These are phyloP conservation scores for Temnothorax curvispinosus DNA, from an alignment of 1,140 invertebrate species.

Conservation along the genomic window DNA sequence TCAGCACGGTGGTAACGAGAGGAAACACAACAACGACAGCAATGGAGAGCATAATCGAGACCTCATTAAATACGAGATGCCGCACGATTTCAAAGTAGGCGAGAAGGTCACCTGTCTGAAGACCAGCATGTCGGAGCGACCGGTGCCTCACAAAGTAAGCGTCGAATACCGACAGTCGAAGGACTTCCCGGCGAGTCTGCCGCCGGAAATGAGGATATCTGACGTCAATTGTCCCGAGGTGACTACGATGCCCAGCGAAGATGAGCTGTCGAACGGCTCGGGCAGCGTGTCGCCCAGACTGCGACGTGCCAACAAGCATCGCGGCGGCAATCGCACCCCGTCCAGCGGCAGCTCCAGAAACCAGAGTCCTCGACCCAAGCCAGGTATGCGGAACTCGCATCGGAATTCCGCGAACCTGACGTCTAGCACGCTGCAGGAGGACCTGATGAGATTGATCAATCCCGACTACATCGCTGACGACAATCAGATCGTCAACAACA, in stretches of 20 bases:
- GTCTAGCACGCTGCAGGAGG: slow-evolving; percentile 92
- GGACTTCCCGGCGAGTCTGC: slow-evolving; percentile 80
- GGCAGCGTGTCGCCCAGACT: slow-evolving; percentile 87
- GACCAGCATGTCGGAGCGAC: slow-evolving; percentile 81
- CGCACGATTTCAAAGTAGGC: slow-evolving; percentile 86
- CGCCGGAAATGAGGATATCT: slow-evolving; percentile 80
- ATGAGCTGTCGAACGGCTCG: slow-evolving; percentile 87
- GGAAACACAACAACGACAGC: slow-evolving; percentile 58
- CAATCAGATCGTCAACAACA: slow-evolving; percentile 80
- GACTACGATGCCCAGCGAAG: slow-evolving; percentile 84
- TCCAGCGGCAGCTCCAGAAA: slow-evolving; percentile 87
- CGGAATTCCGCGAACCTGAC: slow-evolving; percentile 89
- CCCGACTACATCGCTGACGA: slow-evolving; percentile 90
- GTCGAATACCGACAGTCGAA: slow-evolving; percentile 85
- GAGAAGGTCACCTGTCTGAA: slow-evolving; percentile 86
- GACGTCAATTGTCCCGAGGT: slow-evolving; percentile 87
- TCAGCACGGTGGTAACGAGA: slow-evolving; percentile 61
- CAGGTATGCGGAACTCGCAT: slow-evolving; percentile 84
- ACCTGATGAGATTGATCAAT: slow-evolving; percentile 95
- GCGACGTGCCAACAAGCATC: slow-evolving; percentile 82
- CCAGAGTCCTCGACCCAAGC: slow-evolving; percentile 87
- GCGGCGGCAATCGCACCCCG: slow-evolving; percentile 81
- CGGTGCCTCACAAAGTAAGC: slow-evolving; percentile 84
- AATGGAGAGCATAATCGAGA: slow-evolving; percentile 70
- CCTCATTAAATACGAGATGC: slow-evolving; percentile 76